Evolutionary conservation across 2,888 invertebrate species (phyloP).

Genomic region (Frankliniella fusca): DNA sequence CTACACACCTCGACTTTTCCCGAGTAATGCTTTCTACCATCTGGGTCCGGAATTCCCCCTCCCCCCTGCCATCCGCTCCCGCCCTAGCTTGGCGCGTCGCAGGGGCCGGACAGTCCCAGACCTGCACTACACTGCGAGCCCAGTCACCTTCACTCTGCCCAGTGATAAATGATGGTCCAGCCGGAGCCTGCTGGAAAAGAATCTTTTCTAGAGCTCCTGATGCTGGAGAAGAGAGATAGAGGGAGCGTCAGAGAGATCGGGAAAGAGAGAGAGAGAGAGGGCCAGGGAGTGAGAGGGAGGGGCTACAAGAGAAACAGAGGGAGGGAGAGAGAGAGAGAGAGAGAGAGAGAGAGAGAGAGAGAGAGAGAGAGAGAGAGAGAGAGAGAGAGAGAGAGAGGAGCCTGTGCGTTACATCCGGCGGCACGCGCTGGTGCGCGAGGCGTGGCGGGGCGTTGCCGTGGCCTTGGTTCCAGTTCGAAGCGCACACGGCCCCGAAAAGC

Average conservation of each 20-base stretch:
- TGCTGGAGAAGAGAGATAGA: conserved; percentile 4
- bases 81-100: too few species aligned
- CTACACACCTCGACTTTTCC: too few species aligned
- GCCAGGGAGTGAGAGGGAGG: background rate
- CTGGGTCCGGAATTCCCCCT: too few species aligned
- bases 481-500: background rate
- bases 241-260: background rate
- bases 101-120: too few species aligned
- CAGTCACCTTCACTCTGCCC: background rate
- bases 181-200: background rate
- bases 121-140: background rate
- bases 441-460: background rate
- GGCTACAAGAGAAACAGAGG: background rate
- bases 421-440: background rate
- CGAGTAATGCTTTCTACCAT: too few species aligned
- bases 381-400: background rate
- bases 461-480: conserved; percentile 10
- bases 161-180: conserved; percentile 4
- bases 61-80: too few species aligned
- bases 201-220: background rate
- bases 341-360: background rate
- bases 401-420: conserved; percentile 15
- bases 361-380: background rate
- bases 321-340: background rate
- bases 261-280: background rate